A percentile compares a stretch with the other conserved stretches of the same genome.
Evolutionary conservation across 2,888 invertebrate genomes (phyloP).

Genomic region (Campopleginae sp.): DNA sequence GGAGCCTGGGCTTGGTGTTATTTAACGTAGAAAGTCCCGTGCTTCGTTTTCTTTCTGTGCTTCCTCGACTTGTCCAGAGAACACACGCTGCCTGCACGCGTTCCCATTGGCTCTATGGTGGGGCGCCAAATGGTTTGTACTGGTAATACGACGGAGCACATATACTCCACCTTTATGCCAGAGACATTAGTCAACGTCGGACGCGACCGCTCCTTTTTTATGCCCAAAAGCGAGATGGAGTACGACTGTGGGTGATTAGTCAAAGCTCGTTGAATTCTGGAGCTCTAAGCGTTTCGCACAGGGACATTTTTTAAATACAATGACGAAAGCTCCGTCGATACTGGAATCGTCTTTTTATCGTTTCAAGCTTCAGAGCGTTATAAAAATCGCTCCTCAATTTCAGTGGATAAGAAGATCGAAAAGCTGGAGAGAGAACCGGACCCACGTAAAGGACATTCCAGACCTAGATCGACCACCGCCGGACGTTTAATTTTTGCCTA

Average conservation of each 20-base stretch:
- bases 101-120: slow-evolving; percentile 29
- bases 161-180: slow-evolving; percentile 46
- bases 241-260: slow-evolving; percentile 59
- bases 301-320: slow-evolving; percentile 31
- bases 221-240: slow-evolving; percentile 32
- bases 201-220: slow-evolving; percentile 65
- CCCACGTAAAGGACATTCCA: too few species aligned
- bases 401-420: neutral
- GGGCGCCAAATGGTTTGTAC: slow-evolving; percentile 41
- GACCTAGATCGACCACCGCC: too few species aligned
- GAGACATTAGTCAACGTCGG: slow-evolving; percentile 66
- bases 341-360: neutral
- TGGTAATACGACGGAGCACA: slow-evolving; percentile 26
- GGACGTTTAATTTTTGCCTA: too few species aligned
- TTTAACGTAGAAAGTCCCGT: slow-evolving; percentile 11
- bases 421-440: neutral
- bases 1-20: neutral
- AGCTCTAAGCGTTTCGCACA: slow-evolving; percentile 5
- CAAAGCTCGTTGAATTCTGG: slow-evolving; percentile 62
- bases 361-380: neutral
- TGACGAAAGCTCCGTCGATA: slow-evolving; percentile 2
- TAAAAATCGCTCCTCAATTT: neutral
- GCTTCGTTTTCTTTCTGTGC: slow-evolving; percentile 12
- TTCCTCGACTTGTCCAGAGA: slow-evolving; percentile 39
- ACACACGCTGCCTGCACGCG: slow-evolving; percentile 43